Conservation (phyloP, 2,888 invertebrate species). For the Drosophila kanekoi region DNA sequence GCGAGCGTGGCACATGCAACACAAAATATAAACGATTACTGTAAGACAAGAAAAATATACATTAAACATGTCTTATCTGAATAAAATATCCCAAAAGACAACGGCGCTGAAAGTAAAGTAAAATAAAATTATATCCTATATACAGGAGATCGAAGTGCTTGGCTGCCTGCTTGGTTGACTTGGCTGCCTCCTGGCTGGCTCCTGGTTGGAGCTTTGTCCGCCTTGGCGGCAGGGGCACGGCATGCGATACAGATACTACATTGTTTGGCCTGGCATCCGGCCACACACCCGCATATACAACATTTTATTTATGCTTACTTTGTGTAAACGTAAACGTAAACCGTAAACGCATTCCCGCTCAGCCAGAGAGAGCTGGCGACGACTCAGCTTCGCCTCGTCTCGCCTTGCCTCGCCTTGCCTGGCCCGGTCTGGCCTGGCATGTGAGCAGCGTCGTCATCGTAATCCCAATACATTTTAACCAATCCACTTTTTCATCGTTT, state of each 20-base stretch:
- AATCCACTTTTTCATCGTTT: slow-evolving; percentile 82
- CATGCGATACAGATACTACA: slow-evolving; percentile 60
- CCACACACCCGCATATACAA: slow-evolving; percentile 33
- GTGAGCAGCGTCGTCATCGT: slow-evolving; percentile 48
- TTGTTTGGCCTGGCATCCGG: slow-evolving; percentile 59
- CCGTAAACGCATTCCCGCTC: slow-evolving; percentile 70
- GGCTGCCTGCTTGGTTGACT: slow-evolving; percentile 4
- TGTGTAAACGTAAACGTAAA: slow-evolving; percentile 73
- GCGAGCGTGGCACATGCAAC: slow-evolving; percentile 47
- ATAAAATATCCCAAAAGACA: slow-evolving; percentile 82
- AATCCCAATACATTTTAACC: slow-evolving; percentile 82
- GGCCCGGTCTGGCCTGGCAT: slow-evolving; percentile 25
- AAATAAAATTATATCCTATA: slow-evolving; percentile 75
- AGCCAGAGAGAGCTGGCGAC: slow-evolving; percentile 17
- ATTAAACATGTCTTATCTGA: slow-evolving; percentile 83
- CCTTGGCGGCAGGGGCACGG: slow-evolving; percentile 29
- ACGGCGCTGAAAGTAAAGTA: slow-evolving; percentile 74
- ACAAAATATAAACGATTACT: slow-evolving; percentile 82
- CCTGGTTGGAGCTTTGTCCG: slow-evolving; percentile 65
- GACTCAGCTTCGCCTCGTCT: slow-evolving; percentile 1
- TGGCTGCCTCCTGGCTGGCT: not conserved
- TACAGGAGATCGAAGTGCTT: slow-evolving; percentile 59
- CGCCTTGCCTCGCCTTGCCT: not conserved
- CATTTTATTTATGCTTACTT: slow-evolving; percentile 81
- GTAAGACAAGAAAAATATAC: slow-evolving; percentile 80